Evolutionary conservation across 1,140 invertebrate genomes (phyloP), one percentile per base, ranked within the genome.

Genomic region (Cecropterus lyciades): DNA sequence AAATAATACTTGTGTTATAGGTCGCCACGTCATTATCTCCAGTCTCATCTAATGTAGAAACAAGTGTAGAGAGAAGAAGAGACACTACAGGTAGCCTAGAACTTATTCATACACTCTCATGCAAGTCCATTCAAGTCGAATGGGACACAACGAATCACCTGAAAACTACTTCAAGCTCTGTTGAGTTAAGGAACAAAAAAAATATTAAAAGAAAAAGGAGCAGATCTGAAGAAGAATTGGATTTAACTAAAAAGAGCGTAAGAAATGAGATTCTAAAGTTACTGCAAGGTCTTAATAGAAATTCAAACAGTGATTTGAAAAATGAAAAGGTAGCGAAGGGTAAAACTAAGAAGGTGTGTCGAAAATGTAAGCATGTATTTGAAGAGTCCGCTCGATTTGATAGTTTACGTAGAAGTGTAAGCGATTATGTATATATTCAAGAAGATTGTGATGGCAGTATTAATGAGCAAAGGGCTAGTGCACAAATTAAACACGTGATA

Each of bases 151-250:
- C 17, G 24, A 20, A 69, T n/a, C n/a, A n/a, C 33, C 9, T 56
- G 7, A 56, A 76, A 69, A 40, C 65, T 14, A 16, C 14, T 16
- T 56, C 30, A 8, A 72, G 57, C 57, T 40, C 57, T 24, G 24
- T 48, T 37, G 42, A 72, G n/a, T 15, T 73, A 15, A 37, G 55
- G 14, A 45, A 59, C 40, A 57, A 62, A 53, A 15, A 17, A 5
- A 63, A 63, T 20, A 45, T 27, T 51, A 17, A 65, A 37, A 8
- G 3, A 20, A 78, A 70, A 49, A 66, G 67, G 55, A 74, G 63
- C 10, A 79, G 73, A 55, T 81, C 75, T 16, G 70, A 83, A 33
- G 78, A 77, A 43, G 57, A 73, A 42, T 13, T 79, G 9, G 70
- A 45, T 14, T 51, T 52, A 46, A 8, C 24, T 17, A 33, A 57